These are phyloP conservation scores for Montifringilla adamsi DNA, from an alignment of 2,113 vertebrate species.

Conservation along the genomic window DNA sequence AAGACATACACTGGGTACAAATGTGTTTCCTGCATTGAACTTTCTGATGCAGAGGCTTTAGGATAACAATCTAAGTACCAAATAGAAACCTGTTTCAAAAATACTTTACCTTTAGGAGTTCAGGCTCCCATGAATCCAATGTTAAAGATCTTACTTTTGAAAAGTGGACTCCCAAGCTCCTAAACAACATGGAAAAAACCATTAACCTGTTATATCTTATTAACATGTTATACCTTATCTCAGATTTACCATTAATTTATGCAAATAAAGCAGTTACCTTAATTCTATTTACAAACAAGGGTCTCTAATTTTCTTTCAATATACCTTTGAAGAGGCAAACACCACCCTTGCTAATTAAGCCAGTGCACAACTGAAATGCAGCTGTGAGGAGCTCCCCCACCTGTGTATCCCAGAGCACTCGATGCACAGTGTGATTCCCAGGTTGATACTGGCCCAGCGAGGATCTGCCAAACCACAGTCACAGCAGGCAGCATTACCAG, in stretches of 20 bases:
- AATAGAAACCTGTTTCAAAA: not conserved
- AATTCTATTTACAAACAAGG: not conserved
- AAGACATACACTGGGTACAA: not conserved
- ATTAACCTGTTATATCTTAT: not conserved
- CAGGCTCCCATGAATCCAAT: slow-evolving; percentile 94
- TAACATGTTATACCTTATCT: not conserved
- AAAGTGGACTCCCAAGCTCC: slow-evolving; percentile 97
- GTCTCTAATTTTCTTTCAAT: not conserved
- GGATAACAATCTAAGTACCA: not conserved
- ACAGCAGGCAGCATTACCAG: slow-evolving; percentile 88
- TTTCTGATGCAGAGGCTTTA: not conserved
- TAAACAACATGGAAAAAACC: slow-evolving; percentile 43
- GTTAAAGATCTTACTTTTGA: slow-evolving; percentile 97
- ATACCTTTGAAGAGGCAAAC: not conserved
- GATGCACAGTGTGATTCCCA: slow-evolving; percentile 94
- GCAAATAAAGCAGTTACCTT: not conserved
- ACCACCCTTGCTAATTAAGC: not conserved
- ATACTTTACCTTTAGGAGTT: slow-evolving; percentile 89
- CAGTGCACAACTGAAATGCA: not conserved
- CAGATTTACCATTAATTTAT: not conserved
- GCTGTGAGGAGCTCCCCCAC: slow-evolving; percentile 63
- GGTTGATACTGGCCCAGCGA: slow-evolving; percentile 97
- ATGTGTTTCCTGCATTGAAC: not conserved
- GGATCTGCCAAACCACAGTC: slow-evolving; percentile 92
- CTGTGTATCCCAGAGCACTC: slow-evolving; percentile 98